Base-by-base conservation (phyloP, 2,888 invertebrate species). In the Drosophila mayaguana region DNA sequence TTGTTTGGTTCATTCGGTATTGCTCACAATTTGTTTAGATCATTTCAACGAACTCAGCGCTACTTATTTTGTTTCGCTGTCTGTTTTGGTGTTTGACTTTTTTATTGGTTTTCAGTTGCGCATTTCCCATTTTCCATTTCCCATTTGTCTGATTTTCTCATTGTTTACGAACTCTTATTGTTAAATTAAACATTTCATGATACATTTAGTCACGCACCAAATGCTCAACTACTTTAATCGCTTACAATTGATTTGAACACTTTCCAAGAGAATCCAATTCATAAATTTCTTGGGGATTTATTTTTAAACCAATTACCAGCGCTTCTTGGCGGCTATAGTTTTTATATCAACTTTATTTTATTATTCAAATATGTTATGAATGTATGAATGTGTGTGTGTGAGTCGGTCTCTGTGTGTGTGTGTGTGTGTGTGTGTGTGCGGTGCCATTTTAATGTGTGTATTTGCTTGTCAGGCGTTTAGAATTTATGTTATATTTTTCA, bases 401-500 rank as follows among this genome's bases (percentile, higher is more conserved):
- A 63, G 63, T 60, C n/a, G n/a, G n/a, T n/a, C n/a, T n/a, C n/a
- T n/a, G n/a, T n/a, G n/a, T n/a, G 32, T 36, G 36, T 71, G 57
- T 20, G 25, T 46, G 42, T 71, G 42, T 63, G 61, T 68, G 63
- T 60, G 34, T 59, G 65, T 72, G 54, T 62, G 59, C 56, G 63
- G 34, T 63, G 57, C 63, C 65, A 69, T 80, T 74, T 66, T 70
- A 60, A 78, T 77, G 75, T 74, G 51, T 77, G 75, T 77, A 83
- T 87, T 73, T 84, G 87, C 75, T 88, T 86, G 86, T 86, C 86
- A 83, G 81, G 71, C 73, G 75, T 83, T 88, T 72, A 78, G 75
- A 86, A 86, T 86, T 88, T 86, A 86, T 86, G 85, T 83, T 86
- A 85, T 86, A 83, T 82, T 87, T 74, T 77, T 77, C 74, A 83